Evolutionary conservation across 2,113 vertebrate species (phyloP).

Genomic region (Channa maculata): DNA sequence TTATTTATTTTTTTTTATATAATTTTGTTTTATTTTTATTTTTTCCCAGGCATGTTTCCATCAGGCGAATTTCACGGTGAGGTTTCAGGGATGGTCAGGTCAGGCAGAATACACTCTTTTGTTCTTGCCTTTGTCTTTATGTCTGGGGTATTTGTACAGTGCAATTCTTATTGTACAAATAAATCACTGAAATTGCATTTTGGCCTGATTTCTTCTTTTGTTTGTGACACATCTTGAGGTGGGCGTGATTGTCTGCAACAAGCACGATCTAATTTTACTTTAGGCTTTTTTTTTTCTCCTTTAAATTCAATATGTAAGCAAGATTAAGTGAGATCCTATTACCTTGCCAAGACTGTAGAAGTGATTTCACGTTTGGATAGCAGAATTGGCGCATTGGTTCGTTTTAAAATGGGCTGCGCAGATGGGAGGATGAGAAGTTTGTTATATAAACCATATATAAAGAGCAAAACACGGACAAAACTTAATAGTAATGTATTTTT

Average conservation of each 20-base stretch:
- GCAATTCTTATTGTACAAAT: conserved; percentile 83
- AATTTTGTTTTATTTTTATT: conserved; percentile 6
- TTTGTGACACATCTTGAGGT: conserved; percentile 1
- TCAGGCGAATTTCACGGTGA: conserved; percentile 53
- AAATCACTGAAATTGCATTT: conserved; percentile 82
- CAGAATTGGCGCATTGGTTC: conserved; percentile 26
- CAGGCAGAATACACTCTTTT: conserved; percentile 46
- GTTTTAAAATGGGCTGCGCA: conserved; percentile 47
- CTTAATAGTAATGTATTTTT: not conserved
- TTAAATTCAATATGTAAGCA: conserved; percentile 14
- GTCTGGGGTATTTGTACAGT: conserved; percentile 76
- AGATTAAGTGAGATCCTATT: conserved; percentile 24
- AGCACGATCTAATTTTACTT: not conserved
- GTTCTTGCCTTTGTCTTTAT: conserved; percentile 66
- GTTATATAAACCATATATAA: not conserved
- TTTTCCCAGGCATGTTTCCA: conserved; percentile 38
- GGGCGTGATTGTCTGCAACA: not conserved
- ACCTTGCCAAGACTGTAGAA: conserved; percentile 24
- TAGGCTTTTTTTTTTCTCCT: not conserved
- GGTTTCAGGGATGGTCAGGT: conserved; percentile 78
- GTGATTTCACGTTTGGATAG: conserved; percentile 13
- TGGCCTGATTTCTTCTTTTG: conserved; percentile 14
- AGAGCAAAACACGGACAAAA: not conserved
- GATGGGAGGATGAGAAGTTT: conserved; percentile 37
- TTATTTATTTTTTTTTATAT: conserved; percentile 33